Percentiles rank a stretch among this genome's conserved stretches.
Evolutionary conservation across 2,113 vertebrate species (phyloP).

Genomic region (Salminus brasiliensis): DNA sequence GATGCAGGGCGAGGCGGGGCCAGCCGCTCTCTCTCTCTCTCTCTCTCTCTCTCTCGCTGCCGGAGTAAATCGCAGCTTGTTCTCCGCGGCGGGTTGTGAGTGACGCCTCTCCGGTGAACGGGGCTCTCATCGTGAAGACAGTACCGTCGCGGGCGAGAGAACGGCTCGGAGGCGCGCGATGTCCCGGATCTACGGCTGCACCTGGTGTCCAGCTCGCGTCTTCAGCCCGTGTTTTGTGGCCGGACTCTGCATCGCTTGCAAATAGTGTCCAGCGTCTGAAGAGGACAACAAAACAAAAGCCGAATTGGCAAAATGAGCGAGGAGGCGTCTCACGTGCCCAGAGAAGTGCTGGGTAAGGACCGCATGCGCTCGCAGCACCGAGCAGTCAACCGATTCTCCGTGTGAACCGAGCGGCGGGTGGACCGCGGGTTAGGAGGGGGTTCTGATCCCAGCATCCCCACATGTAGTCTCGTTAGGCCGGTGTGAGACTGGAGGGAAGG

Average conservation of each 20-base stretch:
- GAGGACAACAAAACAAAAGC: neutral
- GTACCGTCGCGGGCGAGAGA: neutral
- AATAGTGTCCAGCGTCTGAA: neutral
- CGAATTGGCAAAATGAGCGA: constrained; percentile 80
- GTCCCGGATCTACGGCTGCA: neutral
- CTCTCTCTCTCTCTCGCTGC: neutral
- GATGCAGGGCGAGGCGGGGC: neutral
- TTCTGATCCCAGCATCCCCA: too few species aligned
- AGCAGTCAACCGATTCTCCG: neutral
- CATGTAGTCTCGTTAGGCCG: too few species aligned
- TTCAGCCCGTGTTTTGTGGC: neutral
- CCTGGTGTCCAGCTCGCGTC: neutral
- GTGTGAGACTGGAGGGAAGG: neutral
- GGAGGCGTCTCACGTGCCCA: constrained; percentile 85
- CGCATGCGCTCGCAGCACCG: neutral
- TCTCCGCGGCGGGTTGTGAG: neutral
- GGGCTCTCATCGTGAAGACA: neutral
- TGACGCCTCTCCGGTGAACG: neutral
- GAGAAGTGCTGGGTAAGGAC: constrained; percentile 87
- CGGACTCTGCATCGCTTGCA: neutral
- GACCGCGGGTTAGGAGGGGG: too few species aligned
- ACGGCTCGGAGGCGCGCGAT: neutral
- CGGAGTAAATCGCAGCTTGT: neutral
- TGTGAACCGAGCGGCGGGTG: neutral
- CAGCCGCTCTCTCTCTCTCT: neutral